Conservation (phyloP, 2,888 invertebrate species). For the Aphodius sticticus region DNA sequence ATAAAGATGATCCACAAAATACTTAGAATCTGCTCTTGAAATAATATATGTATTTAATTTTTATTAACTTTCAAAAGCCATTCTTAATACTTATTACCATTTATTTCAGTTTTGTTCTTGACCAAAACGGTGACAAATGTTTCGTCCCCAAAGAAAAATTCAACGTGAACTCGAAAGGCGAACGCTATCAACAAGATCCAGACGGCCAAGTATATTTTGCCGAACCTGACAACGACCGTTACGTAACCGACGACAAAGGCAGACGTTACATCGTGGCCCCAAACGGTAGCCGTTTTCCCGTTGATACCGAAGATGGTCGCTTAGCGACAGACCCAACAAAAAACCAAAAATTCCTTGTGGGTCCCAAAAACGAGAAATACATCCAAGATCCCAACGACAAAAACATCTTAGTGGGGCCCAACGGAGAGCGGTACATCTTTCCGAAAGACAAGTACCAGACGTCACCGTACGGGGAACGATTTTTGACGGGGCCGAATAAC, state of each 20-base stretch:
- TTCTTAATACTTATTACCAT: not conserved
- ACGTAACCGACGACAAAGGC: constrained; percentile 26
- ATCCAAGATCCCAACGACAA: constrained; percentile 30
- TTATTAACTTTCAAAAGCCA: too few species aligned
- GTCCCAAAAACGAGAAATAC: constrained; percentile 33
- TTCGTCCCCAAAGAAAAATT: constrained; percentile 34
- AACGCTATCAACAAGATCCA: constrained; percentile 31
- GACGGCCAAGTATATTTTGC: constrained; percentile 27
- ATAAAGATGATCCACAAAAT: too few species aligned
- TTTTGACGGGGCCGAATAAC: constrained; percentile 28
- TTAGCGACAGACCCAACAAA: constrained; percentile 25
- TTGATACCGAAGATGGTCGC: constrained; percentile 34
- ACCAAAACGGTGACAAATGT: constrained; percentile 35
- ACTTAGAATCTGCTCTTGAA: too few species aligned
- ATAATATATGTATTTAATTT: too few species aligned
- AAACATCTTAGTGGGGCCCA: constrained; percentile 30
- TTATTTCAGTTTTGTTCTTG: constrained; percentile 28
- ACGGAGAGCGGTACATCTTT: constrained; percentile 30
- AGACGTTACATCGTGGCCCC: constrained; percentile 25
- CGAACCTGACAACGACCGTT: constrained; percentile 32
- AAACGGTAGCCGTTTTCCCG: constrained; percentile 27
- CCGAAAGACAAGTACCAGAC: constrained; percentile 32
- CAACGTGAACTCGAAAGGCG: constrained; percentile 25
- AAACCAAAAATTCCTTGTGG: constrained; percentile 28
- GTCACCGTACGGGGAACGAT: constrained; percentile 28